phyloP scores from a whole-genome alignment of 2,888 invertebrate species.

The Drosophila algonquin region DNA sequence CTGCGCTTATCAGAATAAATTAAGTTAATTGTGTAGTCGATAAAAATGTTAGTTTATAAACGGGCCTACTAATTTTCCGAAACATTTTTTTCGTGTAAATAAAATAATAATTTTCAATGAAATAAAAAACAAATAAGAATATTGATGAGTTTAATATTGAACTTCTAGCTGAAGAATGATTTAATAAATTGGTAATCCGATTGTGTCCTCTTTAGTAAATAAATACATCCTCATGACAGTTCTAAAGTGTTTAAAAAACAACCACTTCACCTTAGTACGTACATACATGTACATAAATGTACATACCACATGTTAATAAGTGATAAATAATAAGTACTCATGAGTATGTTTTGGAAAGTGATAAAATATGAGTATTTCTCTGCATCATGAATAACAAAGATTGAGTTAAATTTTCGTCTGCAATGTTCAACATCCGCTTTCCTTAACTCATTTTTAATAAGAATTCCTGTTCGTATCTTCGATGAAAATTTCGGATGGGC shows the following conservation, averaged over 20 bases:
- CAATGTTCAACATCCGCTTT: background rate
- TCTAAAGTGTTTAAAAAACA: background rate
- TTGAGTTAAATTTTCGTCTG: constrained; percentile 1
- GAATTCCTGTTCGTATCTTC: background rate
- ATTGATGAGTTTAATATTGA: background rate
- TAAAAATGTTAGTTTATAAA: background rate
- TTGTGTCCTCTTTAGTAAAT: background rate
- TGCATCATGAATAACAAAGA: background rate
- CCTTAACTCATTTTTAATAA: background rate
- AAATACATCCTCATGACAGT: background rate
- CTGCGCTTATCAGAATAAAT: too few species aligned
- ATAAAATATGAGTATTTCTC: background rate
- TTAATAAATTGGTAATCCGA: background rate
- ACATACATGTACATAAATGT: background rate
- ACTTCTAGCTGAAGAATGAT: background rate
- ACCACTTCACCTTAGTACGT: background rate
- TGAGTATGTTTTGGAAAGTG: constrained; percentile 1
- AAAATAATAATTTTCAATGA: constrained; percentile 13
- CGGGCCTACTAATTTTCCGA: constrained; percentile 28
- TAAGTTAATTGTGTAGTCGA: background rate
- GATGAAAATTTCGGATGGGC: background rate
- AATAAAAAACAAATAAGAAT: background rate
- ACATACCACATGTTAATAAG: background rate
- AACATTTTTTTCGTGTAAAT: constrained; percentile 31
- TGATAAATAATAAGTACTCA: background rate